Evolutionary conservation across 2,113 vertebrate genomes (phyloP).

Genomic region (Stigmatopora argus): DNA sequence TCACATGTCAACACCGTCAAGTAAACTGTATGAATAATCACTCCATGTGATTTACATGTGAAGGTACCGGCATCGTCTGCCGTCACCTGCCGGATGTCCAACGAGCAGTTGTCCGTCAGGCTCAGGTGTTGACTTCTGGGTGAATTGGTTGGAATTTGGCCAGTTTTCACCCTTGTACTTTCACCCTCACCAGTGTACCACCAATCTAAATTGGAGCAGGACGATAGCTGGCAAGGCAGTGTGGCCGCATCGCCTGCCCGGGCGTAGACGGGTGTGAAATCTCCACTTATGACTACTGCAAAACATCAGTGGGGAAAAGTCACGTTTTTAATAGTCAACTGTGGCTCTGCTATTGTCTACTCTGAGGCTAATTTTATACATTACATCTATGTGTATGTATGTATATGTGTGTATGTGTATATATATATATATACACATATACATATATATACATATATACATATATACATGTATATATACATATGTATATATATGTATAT

Average conservation of each 20-base stretch:
- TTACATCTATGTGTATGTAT: too few relatives aligned
- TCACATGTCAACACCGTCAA: constrained; percentile 26
- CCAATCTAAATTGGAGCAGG: background rate
- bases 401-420: too few relatives aligned
- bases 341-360: too few relatives aligned
- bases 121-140: background rate
- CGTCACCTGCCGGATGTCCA: constrained; percentile 21
- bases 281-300: background rate
- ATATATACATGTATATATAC: too few relatives aligned
- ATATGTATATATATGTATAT: too few relatives aligned
- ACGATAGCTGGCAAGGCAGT: background rate
- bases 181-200: accelerated
- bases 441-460: too few relatives aligned
- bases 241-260: background rate
- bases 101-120: constrained; percentile 11
- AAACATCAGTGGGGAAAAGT: too few relatives aligned
- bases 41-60: accelerated
- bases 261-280: background rate
- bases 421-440: too few relatives aligned
- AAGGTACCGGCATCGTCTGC: constrained; percentile 19
- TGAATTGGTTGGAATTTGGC: accelerated
- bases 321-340: too few relatives aligned
- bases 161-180: accelerated
- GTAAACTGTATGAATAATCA: too few relatives aligned
- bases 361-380: too few relatives aligned